Percentiles rank a stretch among this genome's conserved stretches.
These are phyloP conservation scores for Pterobdella sp. DNA, from an alignment of 2,888 invertebrate genomes.

Conservation along the genomic window DNA sequence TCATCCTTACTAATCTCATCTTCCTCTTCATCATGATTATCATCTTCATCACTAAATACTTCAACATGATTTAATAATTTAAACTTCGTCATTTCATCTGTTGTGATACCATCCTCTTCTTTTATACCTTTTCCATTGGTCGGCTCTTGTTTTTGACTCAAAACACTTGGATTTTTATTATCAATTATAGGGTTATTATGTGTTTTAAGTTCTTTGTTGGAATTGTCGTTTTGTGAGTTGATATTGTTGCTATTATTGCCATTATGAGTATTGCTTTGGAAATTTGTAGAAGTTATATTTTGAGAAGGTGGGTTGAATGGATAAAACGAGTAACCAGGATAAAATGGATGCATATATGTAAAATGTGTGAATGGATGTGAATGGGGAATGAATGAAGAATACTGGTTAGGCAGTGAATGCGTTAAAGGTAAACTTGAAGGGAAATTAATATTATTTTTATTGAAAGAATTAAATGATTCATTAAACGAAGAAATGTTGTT, in stretches of 20 bases:
- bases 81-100: background rate
- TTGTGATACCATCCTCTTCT: background rate
- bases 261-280: background rate
- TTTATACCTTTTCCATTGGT: background rate
- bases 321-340: background rate
- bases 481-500: background rate
- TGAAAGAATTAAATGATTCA: too few species aligned
- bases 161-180: constrained; percentile 1
- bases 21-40: background rate
- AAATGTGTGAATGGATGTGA: background rate
- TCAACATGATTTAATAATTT: background rate
- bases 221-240: background rate
- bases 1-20: background rate
- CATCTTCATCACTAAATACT: background rate
- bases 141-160: too few species aligned
- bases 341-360: background rate
- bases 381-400: background rate
- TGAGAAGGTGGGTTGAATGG: background rate
- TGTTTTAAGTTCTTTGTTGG: background rate
- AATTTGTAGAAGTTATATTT: background rate
- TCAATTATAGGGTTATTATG: background rate
- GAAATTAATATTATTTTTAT: too few species aligned
- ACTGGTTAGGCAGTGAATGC: background rate
- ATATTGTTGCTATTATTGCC: too few species aligned
- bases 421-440: background rate